Evolutionary conservation across 2,797 vertebrate species (phyloP).

Genomic region (Dermochelys coriacea): DNA sequence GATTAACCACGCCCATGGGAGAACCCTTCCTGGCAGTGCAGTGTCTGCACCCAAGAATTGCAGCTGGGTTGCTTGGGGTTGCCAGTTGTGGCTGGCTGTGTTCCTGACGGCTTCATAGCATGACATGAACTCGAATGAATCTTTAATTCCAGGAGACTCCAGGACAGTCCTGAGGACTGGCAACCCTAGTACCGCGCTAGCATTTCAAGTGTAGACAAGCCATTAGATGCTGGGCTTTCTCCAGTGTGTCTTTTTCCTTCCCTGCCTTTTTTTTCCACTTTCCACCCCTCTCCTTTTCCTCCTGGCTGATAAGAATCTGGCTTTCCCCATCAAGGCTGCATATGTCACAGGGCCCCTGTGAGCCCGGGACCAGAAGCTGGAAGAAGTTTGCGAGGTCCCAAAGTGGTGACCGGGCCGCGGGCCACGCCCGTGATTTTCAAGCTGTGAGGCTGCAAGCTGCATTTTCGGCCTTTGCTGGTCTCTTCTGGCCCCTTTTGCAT

Average conservation of each 20-base stretch:
- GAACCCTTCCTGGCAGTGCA: background rate
- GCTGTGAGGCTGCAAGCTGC: too few species aligned
- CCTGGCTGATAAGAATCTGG: background rate
- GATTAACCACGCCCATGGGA: background rate
- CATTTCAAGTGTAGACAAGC: too few species aligned
- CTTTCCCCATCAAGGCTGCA: background rate
- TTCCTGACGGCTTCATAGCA: background rate
- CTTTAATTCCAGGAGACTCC: background rate
- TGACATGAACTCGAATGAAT: background rate
- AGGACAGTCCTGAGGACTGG: background rate
- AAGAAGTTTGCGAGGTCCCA: background rate
- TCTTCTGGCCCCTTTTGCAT: background rate
- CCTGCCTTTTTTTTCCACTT: background rate
- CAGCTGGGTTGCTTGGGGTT: too few species aligned
- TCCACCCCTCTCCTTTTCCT: background rate
- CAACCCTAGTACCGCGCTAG: too few species aligned
- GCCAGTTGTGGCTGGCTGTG: too few species aligned
- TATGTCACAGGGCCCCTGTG: rapidly evolving
- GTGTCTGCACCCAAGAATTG: rapidly evolving
- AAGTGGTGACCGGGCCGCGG: too few species aligned
- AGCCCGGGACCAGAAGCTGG: too few species aligned
- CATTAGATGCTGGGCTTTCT: background rate
- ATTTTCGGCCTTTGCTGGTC: background rate
- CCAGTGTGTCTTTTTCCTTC: background rate
- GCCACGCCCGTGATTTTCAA: background rate